Conservation (phyloP, 2,113 vertebrate genomes). For the Lampris incognitus region DNA sequence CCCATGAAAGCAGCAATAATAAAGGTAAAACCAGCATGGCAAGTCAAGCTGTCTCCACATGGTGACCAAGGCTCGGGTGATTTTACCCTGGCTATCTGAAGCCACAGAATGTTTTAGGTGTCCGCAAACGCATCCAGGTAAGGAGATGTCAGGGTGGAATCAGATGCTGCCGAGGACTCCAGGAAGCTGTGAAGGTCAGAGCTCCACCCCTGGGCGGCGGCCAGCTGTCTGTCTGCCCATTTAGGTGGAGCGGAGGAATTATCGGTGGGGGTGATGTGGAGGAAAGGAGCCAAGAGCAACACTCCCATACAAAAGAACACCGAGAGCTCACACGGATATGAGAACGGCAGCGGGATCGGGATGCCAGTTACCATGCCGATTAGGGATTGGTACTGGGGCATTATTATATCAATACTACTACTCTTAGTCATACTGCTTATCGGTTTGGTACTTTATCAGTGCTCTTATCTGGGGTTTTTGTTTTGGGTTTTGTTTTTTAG, state of each 20-base stretch:
- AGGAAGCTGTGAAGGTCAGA: conserved; percentile 76
- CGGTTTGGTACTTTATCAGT: no score
- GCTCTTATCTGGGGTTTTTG: no score
- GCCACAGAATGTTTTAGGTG: conserved; percentile 2
- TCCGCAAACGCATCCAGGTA: conserved; percentile 45
- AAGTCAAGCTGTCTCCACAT: no score
- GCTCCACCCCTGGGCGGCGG: conserved; percentile 68
- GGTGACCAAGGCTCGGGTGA: background rate
- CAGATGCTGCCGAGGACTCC: conserved; percentile 58
- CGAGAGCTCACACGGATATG: conserved; percentile 23
- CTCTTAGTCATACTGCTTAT: no score
- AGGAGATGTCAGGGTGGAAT: conserved; percentile 31
- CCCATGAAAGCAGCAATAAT: background rate
- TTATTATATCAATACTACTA: no score
- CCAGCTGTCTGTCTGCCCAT: conserved; percentile 71
- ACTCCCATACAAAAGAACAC: conserved; percentile 38
- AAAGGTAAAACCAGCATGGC: no score
- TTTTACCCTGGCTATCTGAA: conserved; percentile 25
- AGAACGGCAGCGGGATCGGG: background rate
- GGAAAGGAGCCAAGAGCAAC: conserved; percentile 52
- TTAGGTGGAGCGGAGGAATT: conserved; percentile 40
- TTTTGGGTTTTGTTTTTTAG: no score
- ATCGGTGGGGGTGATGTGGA: background rate
- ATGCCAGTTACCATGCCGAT: conserved; percentile 4
- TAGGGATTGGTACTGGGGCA: no score